Evolutionary conservation across 2,113 vertebrate genomes (phyloP), one percentile per base, ranked within the genome.

Genomic region (Salvelinus fontinalis): DNA sequence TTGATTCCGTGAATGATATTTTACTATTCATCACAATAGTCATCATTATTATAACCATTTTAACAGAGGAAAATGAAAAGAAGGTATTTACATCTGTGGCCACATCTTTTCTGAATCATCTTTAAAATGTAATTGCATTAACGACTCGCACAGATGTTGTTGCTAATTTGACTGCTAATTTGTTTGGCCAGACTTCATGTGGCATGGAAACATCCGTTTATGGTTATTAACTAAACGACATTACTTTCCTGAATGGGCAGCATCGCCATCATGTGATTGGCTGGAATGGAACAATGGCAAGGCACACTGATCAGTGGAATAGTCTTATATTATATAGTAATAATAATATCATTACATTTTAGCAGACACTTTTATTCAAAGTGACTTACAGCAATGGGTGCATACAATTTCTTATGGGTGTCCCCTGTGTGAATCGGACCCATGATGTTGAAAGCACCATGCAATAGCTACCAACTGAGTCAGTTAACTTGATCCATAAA

Each of bases 161-260:
- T 95, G 93, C 92, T 95, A 90, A 97, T 96, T 97, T 97, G 95
- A 96, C 95, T 97, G 86, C 94, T 94, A 79, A 96, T 96, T 96
- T 97, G 96, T 92, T 92, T 97, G 94, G 78, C 79, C 83, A 83
- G 90, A 90, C 88, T 81, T 84, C 90, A 88, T 76, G 76, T 24
- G 81, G 70, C 81, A 86, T 70, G 20, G 51, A 90, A 89, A 89
- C 85, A 85, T 88, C 86, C 83, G 78, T 90, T 92, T 90, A 89
- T 87, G 86, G 79, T 88, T 84, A 87, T 88, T 80, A 87, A 86
- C 81, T 73, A 81, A 82, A 84, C 49, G 77, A 82, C 82, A 74
- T 73, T 49, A 29, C 79, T 70, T 60, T 82, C 44, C n/a, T 74
- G 79, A 79, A 67, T 66, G 44, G 72, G 70, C 73, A 62, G 78